Conservation (phyloP, 2,797 vertebrate species). For the Poecilia gillii region DNA sequence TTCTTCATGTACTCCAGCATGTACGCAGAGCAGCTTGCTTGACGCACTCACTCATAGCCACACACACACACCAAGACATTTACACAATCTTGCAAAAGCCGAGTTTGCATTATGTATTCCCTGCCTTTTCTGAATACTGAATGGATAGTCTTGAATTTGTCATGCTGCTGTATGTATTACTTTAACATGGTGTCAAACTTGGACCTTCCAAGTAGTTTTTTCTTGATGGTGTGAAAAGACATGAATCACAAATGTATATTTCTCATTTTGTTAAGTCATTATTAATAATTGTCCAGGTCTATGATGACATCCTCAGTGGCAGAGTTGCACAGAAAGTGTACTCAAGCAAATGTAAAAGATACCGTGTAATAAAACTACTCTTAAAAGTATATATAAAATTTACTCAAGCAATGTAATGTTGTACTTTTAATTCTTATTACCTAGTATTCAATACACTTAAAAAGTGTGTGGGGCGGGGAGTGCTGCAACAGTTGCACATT, state of each 20-base stretch:
- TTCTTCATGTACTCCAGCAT: constrained; percentile 35
- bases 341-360: too few relatives aligned
- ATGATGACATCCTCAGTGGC: too few relatives aligned
- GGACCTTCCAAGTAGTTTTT: neutral
- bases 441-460: neutral
- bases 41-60: constrained; percentile 10
- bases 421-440: neutral
- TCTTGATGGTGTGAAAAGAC: neutral
- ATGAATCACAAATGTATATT: neutral
- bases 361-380: too few relatives aligned
- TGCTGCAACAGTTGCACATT: neutral
- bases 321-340: too few relatives aligned
- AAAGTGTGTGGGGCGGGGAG: neutral
- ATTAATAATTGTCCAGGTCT: neutral
- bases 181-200: neutral
- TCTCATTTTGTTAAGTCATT: neutral
- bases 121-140: neutral
- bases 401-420: neutral
- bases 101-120: constrained; percentile 43
- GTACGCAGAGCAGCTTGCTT: constrained; percentile 27
- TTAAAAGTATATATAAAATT: too few relatives aligned
- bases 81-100: constrained; percentile 13
- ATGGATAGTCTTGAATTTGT: constrained; percentile 6
- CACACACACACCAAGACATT: constrained; percentile 15
- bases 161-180: constrained; percentile 3